Conservation (phyloP, 2,888 invertebrate genomes). For the Linnaemya vulpina region DNA sequence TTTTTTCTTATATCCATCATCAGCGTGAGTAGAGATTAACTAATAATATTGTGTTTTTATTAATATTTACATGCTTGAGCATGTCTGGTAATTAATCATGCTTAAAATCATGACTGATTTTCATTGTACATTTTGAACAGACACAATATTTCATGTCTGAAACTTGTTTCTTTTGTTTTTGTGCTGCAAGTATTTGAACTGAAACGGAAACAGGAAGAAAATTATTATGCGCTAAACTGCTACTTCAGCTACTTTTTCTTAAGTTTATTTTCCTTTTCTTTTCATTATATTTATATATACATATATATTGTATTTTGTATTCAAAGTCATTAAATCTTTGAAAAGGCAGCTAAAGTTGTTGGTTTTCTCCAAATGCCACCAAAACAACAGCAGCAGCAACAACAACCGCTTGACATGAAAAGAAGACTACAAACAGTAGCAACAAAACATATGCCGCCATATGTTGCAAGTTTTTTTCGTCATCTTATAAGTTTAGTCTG, state of each 20-base stretch:
- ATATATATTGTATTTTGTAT: not conserved
- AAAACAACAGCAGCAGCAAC: conserved; percentile 20
- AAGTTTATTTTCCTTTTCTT: conserved; percentile 8
- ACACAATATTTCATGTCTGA: conserved; percentile 19
- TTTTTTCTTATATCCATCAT: not conserved
- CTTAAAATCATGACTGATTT: conserved; percentile 57
- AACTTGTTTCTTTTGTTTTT: conserved; percentile 1
- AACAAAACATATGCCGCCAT: conserved; percentile 27
- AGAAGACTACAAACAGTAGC: conserved; percentile 7
- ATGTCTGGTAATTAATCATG: conserved; percentile 49
- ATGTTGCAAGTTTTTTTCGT: conserved; percentile 39
- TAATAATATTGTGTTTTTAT: not conserved
- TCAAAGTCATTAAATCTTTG: conserved; percentile 42
- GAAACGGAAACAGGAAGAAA: conserved; percentile 69
- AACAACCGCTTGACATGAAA: conserved; percentile 11
- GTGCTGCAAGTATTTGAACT: not conserved
- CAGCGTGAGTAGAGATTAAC: not conserved
- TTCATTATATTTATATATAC: too few relatives aligned
- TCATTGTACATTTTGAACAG: conserved; percentile 21
- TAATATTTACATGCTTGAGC: conserved; percentile 3
- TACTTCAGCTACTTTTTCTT: conserved; percentile 19
- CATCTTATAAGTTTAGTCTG: conserved; percentile 5
- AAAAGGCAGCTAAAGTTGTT: conserved; percentile 22
- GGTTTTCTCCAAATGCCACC: conserved; percentile 19
- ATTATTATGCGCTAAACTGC: conserved; percentile 35